Base-by-base conservation (phyloP, 2,888 invertebrate genomes). In the Volucella bombylans region DNA sequence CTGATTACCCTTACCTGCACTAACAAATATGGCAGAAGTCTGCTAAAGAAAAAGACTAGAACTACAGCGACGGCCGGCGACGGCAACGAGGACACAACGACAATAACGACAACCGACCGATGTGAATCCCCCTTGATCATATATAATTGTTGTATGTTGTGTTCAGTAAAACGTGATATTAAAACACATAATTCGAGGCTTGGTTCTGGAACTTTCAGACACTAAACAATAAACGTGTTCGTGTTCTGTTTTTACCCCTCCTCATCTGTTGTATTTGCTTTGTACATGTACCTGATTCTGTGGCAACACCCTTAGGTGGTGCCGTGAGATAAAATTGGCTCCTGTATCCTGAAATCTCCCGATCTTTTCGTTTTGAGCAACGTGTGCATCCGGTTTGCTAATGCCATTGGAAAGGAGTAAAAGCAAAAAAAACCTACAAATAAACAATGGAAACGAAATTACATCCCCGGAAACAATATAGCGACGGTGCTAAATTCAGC, bases 111-210 rank as follows among this genome's bases (percentile, higher is more conserved):
- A 23, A 23, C 3, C 14, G 23, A 55, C 55, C 52, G 54, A 76
- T 61, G 78, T 64, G 73, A 79, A 73, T 82, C 78, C 73, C 64
- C 79, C 78, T 82, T 79, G 69, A 68, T 69, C 73, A 83, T 79
- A 83, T 79, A 83, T 83, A 83, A 83, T 79, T 86, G 81, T 81
- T 81, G 77, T 72, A 72, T 85, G 73, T 65, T 73, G 67, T 81
- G 59, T 62, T 82, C 87, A 68, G 85, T 83, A 86, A 86, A 86
- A 85, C 82, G 86, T 86, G 82, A 87, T 87, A 87, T 87, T 87
- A 87, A 86, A 87, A 86, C 85, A 85, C 86, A 87, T 87, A 87
- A 86, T 86, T 86, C 50, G 49, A 71, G 59, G 67, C 62, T 72
- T 61, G 41, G 77, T 55, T 49, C 62, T 78, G 77, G 69, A 78